Conservation (phyloP, 2,888 invertebrate genomes). For the Schizotus pectinicornis region DNA sequence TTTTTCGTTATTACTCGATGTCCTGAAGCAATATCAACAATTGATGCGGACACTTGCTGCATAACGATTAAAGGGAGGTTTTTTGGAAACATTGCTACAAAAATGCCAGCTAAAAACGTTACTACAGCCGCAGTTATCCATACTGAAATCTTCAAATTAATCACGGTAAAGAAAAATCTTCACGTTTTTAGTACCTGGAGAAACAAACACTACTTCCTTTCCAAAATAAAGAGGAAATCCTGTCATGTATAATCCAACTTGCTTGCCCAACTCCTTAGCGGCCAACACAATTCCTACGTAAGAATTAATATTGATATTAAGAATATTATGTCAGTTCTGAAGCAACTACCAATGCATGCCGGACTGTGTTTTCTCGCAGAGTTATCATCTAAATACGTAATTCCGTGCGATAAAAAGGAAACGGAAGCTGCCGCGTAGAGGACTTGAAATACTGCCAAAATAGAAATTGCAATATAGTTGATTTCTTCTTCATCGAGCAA, state of each 20-base stretch:
- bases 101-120: constrained; percentile 58
- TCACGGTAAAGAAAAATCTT: too few species aligned
- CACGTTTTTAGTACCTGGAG: constrained; percentile 41
- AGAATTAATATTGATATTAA: constrained; percentile 6
- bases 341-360: constrained; percentile 56
- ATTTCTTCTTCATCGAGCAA: constrained; percentile 7
- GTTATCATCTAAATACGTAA: constrained; percentile 69
- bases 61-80: constrained; percentile 62
- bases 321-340: background rate
- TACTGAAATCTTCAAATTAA: constrained; percentile 49
- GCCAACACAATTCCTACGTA: constrained; percentile 46
- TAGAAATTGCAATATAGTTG: constrained; percentile 35
- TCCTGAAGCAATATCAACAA: constrained; percentile 59
- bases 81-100: constrained; percentile 65
- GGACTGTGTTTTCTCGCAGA: constrained; percentile 61
- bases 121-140: constrained; percentile 61
- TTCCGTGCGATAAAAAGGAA: constrained; percentile 62
- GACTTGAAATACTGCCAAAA: constrained; percentile 58
- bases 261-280: constrained; percentile 46
- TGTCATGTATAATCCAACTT: constrained; percentile 49
- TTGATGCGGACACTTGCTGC: constrained; percentile 63
- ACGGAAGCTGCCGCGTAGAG: constrained; percentile 39
- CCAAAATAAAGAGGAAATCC: constrained; percentile 43
- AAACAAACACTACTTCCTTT: constrained; percentile 40
- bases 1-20: constrained; percentile 30